These are phyloP conservation scores for Excalfactoria chinensis DNA, from an alignment of 2,113 vertebrate species.

Conservation along the genomic window DNA sequence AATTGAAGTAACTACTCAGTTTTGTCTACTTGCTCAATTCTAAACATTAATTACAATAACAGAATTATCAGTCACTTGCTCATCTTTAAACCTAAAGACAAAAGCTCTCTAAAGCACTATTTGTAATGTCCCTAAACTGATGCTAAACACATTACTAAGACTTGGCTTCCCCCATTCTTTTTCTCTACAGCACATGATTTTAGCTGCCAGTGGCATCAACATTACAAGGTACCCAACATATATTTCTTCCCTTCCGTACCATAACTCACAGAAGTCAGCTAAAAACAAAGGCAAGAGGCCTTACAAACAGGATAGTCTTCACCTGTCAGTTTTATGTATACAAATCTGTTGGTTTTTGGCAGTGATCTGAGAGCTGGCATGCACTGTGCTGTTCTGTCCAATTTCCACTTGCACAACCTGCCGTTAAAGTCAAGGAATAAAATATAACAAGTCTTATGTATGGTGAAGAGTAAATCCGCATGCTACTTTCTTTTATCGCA, in stretches of 20 bases:
- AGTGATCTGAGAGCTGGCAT: background rate
- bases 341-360: background rate
- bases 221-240: background rate
- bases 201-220: background rate
- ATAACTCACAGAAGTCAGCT: rapidly evolving
- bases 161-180: rapidly evolving
- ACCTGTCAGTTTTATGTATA: background rate
- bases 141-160: background rate
- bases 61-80: background rate
- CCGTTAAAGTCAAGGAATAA: background rate
- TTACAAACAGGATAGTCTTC: background rate
- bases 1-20: background rate
- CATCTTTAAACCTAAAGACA: background rate
- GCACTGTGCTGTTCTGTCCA: background rate
- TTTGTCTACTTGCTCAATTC: background rate
- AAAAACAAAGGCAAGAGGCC: background rate
- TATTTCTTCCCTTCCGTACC: background rate
- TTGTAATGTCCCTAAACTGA: background rate
- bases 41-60: background rate
- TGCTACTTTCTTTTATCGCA: background rate
- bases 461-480: background rate
- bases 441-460: background rate
- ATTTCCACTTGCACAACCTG: background rate
- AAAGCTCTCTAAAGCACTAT: background rate
- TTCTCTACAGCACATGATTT: rapidly evolving